These are phyloP conservation scores for Acropora tenuis DNA, from an alignment of 64 coral and sea anemone genomes.

Conservation along the genomic window DNA sequence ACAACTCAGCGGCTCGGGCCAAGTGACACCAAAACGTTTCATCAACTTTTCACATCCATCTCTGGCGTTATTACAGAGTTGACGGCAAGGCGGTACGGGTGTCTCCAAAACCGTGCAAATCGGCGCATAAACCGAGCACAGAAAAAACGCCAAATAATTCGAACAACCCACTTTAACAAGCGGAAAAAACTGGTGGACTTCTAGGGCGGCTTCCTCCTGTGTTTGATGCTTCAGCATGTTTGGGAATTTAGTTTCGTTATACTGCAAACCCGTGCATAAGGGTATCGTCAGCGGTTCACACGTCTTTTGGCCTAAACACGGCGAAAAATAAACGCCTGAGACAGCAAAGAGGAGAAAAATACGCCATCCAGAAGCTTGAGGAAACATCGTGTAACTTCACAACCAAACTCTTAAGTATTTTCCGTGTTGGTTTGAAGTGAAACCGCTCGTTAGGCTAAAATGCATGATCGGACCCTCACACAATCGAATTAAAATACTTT, in stretches of 20 bases:
- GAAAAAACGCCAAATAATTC: background rate
- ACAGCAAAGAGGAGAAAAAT: constrained; percentile 54
- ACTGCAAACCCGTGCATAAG: constrained; percentile 77
- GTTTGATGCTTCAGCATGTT: constrained; percentile 87
- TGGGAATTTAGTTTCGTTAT: constrained; percentile 87
- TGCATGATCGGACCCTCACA: constrained; percentile 1
- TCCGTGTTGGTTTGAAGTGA: background rate
- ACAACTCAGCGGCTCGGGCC: constrained; percentile 87
- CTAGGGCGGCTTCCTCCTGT: constrained; percentile 85
- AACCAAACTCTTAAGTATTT: background rate
- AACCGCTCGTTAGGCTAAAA: background rate
- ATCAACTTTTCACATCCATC: constrained; percentile 74
- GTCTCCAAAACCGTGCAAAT: constrained; percentile 79
- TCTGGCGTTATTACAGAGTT: constrained; percentile 72
- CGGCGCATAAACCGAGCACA: constrained; percentile 90
- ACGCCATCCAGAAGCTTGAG: background rate
- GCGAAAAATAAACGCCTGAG: constrained; percentile 66
- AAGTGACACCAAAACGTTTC: constrained; percentile 78
- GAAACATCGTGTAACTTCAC: constrained; percentile 7
- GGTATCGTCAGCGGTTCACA: constrained; percentile 86
- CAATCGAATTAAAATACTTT: constrained; percentile 70
- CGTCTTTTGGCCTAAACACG: constrained; percentile 72
- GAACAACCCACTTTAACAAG: constrained; percentile 87
- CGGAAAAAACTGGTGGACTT: constrained; percentile 91
- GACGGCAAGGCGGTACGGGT: constrained; percentile 79